Evolutionary conservation across 2,888 invertebrate species (phyloP).

Genomic region (Siphlonurus alternatus): DNA sequence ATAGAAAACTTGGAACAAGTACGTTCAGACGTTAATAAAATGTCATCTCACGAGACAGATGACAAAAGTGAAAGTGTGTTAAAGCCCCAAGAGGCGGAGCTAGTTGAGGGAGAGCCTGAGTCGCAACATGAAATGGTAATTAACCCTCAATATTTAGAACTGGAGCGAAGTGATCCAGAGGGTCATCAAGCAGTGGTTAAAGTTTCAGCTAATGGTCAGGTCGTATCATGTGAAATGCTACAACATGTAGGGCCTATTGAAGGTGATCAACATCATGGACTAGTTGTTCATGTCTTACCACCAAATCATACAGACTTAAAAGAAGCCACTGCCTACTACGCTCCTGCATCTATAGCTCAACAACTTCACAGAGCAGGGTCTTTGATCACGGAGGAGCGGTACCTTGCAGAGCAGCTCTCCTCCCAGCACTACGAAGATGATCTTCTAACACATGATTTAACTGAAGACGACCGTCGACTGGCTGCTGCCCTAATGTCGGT

Average conservation of each 20-base stretch:
- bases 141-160: background rate
- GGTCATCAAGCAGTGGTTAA: background rate
- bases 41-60: background rate
- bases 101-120: background rate
- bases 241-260: background rate
- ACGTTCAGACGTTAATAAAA: background rate
- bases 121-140: background rate
- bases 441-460: slow-evolving; percentile 25
- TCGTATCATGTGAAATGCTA: slow-evolving; percentile 1
- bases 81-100: background rate
- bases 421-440: slow-evolving; percentile 1
- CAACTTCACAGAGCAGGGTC: background rate
- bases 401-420: background rate
- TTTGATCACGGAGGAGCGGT: background rate
- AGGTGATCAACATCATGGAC: background rate
- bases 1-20: background rate
- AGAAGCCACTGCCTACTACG: background rate
- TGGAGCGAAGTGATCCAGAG: background rate
- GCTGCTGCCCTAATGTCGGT: slow-evolving; percentile 44
- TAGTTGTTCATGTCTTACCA: background rate
- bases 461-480: slow-evolving; percentile 40
- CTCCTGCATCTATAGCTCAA: background rate
- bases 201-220: background rate
- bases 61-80: background rate
- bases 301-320: background rate